phyloP scores from a whole-genome alignment of 2,888 invertebrate species.

The Standfussiana lucernea region DNA sequence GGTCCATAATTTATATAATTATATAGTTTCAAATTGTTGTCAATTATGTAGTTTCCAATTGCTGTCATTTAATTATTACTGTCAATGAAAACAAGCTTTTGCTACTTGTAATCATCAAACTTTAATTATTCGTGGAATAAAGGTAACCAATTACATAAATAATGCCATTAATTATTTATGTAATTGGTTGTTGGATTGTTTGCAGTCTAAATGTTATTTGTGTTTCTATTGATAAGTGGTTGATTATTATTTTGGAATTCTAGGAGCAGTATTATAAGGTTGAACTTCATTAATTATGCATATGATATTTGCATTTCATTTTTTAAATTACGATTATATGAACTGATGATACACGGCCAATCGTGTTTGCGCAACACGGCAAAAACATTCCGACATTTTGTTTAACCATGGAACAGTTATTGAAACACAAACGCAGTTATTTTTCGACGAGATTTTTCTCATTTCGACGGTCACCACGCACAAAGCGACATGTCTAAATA shows the following conservation, averaged over 20 bases:
- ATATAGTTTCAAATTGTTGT: conserved; percentile 25
- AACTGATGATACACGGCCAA: conserved; percentile 1
- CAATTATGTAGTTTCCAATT: conserved; percentile 23
- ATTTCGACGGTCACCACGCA: no score
- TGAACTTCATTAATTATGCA: no score
- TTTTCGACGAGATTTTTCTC: neutral
- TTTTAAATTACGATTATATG: neutral
- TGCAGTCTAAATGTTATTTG: neutral
- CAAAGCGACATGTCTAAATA: no score
- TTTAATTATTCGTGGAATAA: conserved; percentile 18
- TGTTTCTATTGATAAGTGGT: neutral
- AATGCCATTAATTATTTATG: conserved; percentile 15
- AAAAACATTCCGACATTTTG: neutral
- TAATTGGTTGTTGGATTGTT: neutral
- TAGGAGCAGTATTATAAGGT: neutral
- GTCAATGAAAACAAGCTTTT: conserved; percentile 23
- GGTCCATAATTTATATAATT: conserved; percentile 27
- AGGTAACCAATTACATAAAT: conserved; percentile 16
- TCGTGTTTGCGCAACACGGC: neutral
- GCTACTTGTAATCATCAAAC: conserved; percentile 12
- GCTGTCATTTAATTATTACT: conserved; percentile 34
- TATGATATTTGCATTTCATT: no score
- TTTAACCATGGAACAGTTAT: neutral
- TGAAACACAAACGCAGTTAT: neutral
- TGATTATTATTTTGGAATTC: neutral